Evolutionary conservation across 2,888 invertebrate genomes (phyloP).

Genomic region (Bruchidius siliquastri): DNA sequence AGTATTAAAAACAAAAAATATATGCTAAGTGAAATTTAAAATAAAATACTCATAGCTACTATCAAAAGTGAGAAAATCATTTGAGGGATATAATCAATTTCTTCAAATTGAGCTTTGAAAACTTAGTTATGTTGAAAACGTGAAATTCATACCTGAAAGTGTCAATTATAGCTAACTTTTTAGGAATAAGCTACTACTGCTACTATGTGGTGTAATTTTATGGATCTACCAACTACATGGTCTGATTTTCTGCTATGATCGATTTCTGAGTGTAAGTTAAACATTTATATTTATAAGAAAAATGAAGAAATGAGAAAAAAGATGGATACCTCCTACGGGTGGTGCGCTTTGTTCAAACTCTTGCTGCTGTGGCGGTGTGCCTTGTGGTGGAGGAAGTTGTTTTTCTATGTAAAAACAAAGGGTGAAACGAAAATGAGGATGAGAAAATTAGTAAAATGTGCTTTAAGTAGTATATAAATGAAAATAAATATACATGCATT

Average conservation of each 20-base stretch:
- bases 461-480: conserved; percentile 4
- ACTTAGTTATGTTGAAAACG: no score
- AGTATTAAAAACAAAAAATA: no score
- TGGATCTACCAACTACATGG: not conserved
- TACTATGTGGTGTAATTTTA: not conserved
- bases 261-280: not conserved
- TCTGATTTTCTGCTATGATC: not conserved
- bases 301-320: conserved; percentile 17
- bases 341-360: conserved; percentile 26
- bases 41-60: no score
- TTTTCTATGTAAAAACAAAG: conserved; percentile 28
- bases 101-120: no score
- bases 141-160: not conserved
- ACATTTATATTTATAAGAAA: not conserved
- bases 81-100: no score
- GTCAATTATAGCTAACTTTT: no score
- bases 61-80: no score
- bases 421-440: conserved; percentile 17
- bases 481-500: not conserved
- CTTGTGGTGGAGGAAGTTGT: conserved; percentile 26
- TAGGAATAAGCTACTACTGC: not conserved
- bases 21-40: no score
- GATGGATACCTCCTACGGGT: conserved; percentile 30
- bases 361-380: conserved; percentile 28
- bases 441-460: conserved; percentile 20